Conservation (phyloP, 2,113 vertebrate genomes). For the Trachemys scripta region DNA sequence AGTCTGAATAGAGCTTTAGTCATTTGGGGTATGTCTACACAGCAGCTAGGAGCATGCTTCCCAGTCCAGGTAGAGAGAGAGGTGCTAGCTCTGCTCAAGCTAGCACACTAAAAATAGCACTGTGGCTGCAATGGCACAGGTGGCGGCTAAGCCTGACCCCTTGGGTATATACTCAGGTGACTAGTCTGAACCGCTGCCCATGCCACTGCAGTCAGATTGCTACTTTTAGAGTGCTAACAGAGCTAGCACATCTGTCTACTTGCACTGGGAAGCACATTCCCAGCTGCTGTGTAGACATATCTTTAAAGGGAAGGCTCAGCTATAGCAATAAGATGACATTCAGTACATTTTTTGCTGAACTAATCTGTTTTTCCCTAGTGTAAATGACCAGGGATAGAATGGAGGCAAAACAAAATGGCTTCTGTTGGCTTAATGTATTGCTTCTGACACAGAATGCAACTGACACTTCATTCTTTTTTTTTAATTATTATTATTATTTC, state of each 20-base stretch:
- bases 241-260: not conserved
- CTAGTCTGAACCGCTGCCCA: not conserved
- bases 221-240: not conserved
- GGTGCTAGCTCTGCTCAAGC: not conserved
- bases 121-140: not conserved
- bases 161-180: not conserved
- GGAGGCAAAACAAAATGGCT: not conserved
- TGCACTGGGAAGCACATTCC: not conserved
- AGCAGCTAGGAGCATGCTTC: not conserved
- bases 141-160: not conserved
- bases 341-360: not conserved
- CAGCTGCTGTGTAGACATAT: not conserved
- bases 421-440: rapidly evolving
- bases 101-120: not conserved
- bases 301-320: not conserved
- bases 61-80: not conserved
- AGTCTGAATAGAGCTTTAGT: no score
- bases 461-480: not conserved
- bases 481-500: not conserved
- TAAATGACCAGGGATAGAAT: not conserved
- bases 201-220: not conserved
- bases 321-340: not conserved
- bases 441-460: not conserved
- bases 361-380: not conserved
- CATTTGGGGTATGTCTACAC: not conserved